phyloP scores from a whole-genome alignment of 2,888 invertebrate species.

The Malthinus seriepunctatus region DNA sequence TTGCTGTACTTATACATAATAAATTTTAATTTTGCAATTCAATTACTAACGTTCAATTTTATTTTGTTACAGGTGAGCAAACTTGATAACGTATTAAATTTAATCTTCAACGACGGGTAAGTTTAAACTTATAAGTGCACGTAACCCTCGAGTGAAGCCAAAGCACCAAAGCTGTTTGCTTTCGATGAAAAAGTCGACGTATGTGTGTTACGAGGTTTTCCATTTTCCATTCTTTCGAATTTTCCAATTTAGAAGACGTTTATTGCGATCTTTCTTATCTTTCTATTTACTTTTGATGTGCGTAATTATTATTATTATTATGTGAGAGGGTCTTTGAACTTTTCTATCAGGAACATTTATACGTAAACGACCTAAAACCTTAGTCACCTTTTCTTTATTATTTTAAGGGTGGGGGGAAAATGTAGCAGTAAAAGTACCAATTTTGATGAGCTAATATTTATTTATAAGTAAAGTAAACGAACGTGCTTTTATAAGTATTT shows the following conservation, averaged over 20 bases:
- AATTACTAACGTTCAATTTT: background rate
- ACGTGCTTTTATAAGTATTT: background rate
- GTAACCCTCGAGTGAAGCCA: too few species aligned
- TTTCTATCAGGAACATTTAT: constrained; percentile 18
- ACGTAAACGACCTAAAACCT: background rate
- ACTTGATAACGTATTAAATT: too few species aligned
- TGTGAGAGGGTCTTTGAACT: constrained; percentile 23
- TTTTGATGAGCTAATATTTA: too few species aligned
- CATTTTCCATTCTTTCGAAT: background rate
- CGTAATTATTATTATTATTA: background rate
- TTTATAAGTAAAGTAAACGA: background rate
- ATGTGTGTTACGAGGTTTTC: background rate
- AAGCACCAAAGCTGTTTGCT: too few species aligned
- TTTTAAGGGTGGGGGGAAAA: too few species aligned
- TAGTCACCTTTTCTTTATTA: too few species aligned
- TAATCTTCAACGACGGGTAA: too few species aligned
- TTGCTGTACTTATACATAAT: too few species aligned
- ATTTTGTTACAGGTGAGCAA: constrained; percentile 3
- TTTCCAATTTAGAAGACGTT: background rate
- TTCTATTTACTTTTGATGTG: constrained; percentile 13
- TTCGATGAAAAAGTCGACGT: background rate
- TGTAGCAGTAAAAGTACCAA: too few species aligned
- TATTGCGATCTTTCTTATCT: constrained; percentile 21
- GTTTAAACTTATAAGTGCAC: too few species aligned
- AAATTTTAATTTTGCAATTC: background rate